Evolutionary conservation across 2,113 vertebrate genomes (phyloP).

Genomic region (Vimba vimba): DNA sequence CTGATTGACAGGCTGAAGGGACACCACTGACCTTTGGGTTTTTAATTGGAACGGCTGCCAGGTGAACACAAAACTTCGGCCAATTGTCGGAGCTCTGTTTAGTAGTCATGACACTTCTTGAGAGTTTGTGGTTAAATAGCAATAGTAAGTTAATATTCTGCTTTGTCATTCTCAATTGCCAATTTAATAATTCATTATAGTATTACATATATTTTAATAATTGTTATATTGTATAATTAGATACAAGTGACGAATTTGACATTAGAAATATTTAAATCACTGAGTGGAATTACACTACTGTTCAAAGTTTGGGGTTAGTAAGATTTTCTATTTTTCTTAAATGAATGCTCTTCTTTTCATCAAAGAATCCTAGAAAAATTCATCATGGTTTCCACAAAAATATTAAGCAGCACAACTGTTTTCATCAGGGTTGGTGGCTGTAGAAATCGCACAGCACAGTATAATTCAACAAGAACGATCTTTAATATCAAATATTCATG

Average conservation of each 20-base stretch:
- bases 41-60: slow-evolving; percentile 25
- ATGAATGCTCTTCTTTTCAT: too few relatives aligned
- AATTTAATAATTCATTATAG: background rate
- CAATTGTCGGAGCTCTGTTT: background rate
- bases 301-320: background rate
- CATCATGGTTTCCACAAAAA: background rate
- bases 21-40: slow-evolving; percentile 28
- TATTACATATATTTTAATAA: background rate
- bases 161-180: background rate
- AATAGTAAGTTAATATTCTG: background rate
- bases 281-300: background rate
- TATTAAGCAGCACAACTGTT: background rate
- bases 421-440: too few relatives aligned
- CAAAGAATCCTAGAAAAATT: too few relatives aligned
- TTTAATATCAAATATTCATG: too few relatives aligned
- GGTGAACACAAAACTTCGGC: background rate
- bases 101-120: background rate
- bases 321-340: too few relatives aligned
- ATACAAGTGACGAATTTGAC: background rate
- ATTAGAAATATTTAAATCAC: too few relatives aligned
- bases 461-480: too few relatives aligned
- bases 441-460: too few relatives aligned
- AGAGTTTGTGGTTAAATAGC: background rate
- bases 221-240: background rate
- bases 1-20: slow-evolving; percentile 6